Evolutionary conservation across 2,797 vertebrate species (phyloP), one percentile per base, ranked within the genome.

Genomic region (Macrochelys suwanniensis): DNA sequence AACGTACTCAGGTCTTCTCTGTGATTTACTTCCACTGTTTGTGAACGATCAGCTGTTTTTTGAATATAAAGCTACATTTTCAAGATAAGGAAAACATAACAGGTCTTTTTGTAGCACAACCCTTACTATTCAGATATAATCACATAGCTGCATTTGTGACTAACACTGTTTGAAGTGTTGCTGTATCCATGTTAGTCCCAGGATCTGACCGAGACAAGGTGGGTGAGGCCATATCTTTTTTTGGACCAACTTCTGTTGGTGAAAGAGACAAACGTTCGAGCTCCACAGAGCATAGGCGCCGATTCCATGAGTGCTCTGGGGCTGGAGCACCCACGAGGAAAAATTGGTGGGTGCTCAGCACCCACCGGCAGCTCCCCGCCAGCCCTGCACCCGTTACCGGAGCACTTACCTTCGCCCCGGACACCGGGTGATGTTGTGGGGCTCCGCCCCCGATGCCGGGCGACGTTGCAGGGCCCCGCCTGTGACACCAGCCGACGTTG

Each of bases 51-150:
- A 74, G 42, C 86, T 92, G 86, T 80, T 95, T 94, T 94, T 83
- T 25, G 57, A 65, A 87, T 37, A 28, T 59, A 68, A 17, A 85
- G 93, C 82, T 89, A 78, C 49, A 54, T 90, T 88, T 89, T 50
- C 0, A 15, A 81, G 68, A 89, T 91, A 81, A 93, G 92, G 74
- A 12, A 25, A 88, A 85, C 42, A 95, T 84, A 80, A 89, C 51
- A 94, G 92, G 92, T 78, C 2, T 11, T 93, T 78, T 95, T 85
- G 88, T 85, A 87, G 94, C 95, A 88, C 95, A 94, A 91, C 94
- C 95, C 85, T 51, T 8, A 0, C 4, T 0, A 76, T 17, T 89
- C 91, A 92, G 89, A 28, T 31, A 49, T 31, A 17, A 77, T 49
- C 28, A 77, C 25, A 77, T 11, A 19, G 37, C 37, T 71, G 9